phyloP scores from a whole-genome alignment of 2,888 invertebrate genomes.

The Pollenia labialis region DNA sequence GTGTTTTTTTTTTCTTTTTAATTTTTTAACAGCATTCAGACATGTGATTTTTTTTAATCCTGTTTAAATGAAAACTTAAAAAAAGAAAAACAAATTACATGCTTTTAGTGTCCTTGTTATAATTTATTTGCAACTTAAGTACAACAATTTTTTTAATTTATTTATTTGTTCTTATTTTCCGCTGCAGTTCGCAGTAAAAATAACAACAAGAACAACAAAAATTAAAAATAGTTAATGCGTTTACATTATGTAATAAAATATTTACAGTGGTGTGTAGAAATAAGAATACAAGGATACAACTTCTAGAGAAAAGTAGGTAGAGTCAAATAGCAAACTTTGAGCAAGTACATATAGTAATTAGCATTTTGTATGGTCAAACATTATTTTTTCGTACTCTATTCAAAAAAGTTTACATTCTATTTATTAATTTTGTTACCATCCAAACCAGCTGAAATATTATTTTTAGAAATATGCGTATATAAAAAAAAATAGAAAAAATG shows the following conservation, averaged over 20 bases:
- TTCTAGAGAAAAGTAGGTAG: not conserved
- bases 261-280: not conserved
- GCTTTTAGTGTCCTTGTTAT: conserved; percentile 58
- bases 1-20: not conserved
- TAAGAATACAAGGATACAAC: not conserved
- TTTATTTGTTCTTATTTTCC: conserved; percentile 5
- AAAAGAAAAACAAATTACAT: conserved; percentile 25
- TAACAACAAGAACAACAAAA: conserved; percentile 1
- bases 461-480: too few species aligned
- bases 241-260: conserved; percentile 1
- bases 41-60: conserved; percentile 21
- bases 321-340: too few species aligned
- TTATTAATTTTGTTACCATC: too few species aligned
- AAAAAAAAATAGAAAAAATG: too few species aligned
- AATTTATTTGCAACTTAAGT: conserved; percentile 63
- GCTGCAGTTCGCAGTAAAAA: conserved; percentile 43
- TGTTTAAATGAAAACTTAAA: conserved; percentile 3
- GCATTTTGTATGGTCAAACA: too few species aligned
- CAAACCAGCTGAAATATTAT: too few species aligned
- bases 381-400: too few species aligned
- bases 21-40: not conserved
- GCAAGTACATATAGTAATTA: too few species aligned
- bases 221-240: conserved; percentile 32
- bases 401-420: too few species aligned
- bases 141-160: not conserved